Evolutionary conservation across 1,140 invertebrate species (phyloP).

Genomic region (Cotesia glomerata): DNA sequence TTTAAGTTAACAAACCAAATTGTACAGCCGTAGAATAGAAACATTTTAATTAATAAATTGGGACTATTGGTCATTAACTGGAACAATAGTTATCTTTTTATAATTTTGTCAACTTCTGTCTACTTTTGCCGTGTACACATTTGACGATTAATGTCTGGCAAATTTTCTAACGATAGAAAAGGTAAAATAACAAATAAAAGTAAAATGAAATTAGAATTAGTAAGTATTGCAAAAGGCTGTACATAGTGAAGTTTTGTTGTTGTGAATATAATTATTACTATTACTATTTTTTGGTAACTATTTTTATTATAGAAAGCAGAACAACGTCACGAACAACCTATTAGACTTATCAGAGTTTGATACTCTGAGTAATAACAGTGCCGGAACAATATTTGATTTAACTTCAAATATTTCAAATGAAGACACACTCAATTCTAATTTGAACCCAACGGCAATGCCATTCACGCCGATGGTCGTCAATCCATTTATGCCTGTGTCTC

Average conservation of each 20-base stretch:
- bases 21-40: too few species aligned
- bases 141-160: neutral
- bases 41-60: neutral
- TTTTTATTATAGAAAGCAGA: slow-evolving; percentile 62
- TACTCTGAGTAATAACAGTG: slow-evolving; percentile 67
- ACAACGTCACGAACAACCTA: slow-evolving; percentile 66
- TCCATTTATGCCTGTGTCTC: slow-evolving; percentile 46
- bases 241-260: slow-evolving; percentile 33
- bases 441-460: slow-evolving; percentile 57
- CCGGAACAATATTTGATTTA: slow-evolving; percentile 58
- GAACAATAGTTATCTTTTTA: slow-evolving; percentile 20
- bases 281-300: slow-evolving; percentile 48
- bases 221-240: neutral
- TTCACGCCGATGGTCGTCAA: slow-evolving; percentile 59
- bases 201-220: neutral
- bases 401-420: slow-evolving; percentile 56
- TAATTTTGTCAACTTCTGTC: slow-evolving; percentile 50
- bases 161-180: neutral
- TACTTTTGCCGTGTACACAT: slow-evolving; percentile 56
- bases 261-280: slow-evolving; percentile 39
- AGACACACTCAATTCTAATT: slow-evolving; percentile 60
- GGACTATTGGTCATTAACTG: neutral
- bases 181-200: neutral
- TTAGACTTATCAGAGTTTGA: slow-evolving; percentile 66
- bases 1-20: too few species aligned